Base-by-base conservation (phyloP, 2,113 vertebrate genomes). In the Tringa solitaria region DNA sequence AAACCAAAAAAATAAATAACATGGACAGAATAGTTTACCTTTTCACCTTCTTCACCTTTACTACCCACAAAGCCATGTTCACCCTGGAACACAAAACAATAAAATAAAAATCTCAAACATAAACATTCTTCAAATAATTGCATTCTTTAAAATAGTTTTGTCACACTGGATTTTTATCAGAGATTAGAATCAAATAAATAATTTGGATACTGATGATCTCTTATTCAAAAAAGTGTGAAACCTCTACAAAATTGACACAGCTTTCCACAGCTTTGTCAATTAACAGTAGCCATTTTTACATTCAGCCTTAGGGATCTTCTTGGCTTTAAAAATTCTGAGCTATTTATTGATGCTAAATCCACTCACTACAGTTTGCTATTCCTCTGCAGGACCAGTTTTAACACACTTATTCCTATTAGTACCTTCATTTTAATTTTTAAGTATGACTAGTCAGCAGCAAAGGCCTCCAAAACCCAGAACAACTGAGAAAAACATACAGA, bases 41-140 rank as follows among this genome's bases (percentile, higher is more conserved):
- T 97, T 96, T 97, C 93, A 45, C 98, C 98, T 88, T 48, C 87
- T 94, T 98, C 96, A 80, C 98, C 98, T 97, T 98, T 98, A 69
- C 46, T 96, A 78, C 98, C 98, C 7, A 81, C 57, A 56, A 96
- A 93, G 53, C 98, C 98, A 96, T 35, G 96, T 27, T 98, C 98
- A 95, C 98, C 98, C 98, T 98, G 83, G 19, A 96, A 91, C 46
- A 96, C 7, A 93, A 85, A 86, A n/a, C 7, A 37, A 45, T 94
- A 50, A 77, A 61, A 57, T 22, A 78, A 75, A 93, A 80, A 86
- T 50, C 26, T 73, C 54, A 77, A 78, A 75, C 15, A 32, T 14
- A 74, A 72, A 74, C 0, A 79, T 22, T 77, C 33, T 51, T 86
- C n/a, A 89, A 93, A 68, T 28, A 81, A 83, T 27, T 48, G 8